Conservation (phyloP, 1,140 invertebrate species). For the Drosophila sechellia region DNA sequence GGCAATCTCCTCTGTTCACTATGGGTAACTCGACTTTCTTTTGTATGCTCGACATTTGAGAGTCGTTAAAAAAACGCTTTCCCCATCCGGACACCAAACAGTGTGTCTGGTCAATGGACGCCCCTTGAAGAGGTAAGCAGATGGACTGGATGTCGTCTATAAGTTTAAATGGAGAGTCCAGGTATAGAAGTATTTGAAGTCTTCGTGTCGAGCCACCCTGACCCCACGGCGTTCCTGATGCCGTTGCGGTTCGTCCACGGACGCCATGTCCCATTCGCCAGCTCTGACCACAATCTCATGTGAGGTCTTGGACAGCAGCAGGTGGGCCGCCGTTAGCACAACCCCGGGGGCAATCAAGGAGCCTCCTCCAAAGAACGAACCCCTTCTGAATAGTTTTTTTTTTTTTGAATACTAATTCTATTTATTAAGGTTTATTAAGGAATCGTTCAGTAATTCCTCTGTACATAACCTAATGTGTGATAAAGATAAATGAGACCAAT, state of each 20-base stretch:
- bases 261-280: slow-evolving; percentile 11
- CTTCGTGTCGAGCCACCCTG: not conserved
- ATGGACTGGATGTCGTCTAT: slow-evolving; percentile 15
- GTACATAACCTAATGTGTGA: no score
- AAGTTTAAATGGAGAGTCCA: not conserved
- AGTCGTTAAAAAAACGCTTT: not conserved
- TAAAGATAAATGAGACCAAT: no score
- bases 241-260: rapidly evolving
- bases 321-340: slow-evolving; percentile 13
- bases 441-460: no score
- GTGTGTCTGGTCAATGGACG: not conserved
- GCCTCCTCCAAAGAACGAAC: not conserved
- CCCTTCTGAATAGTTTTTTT: not conserved
- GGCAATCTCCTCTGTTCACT: slow-evolving; percentile 84
- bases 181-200: not conserved
- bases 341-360: not conserved
- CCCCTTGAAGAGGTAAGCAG: not conserved
- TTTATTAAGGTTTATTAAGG: no score
- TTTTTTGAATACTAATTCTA: no score
- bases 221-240: not conserved
- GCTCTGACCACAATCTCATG: slow-evolving; percentile 10
- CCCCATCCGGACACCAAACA: slow-evolving; percentile 30
- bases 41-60: slow-evolving; percentile 71
- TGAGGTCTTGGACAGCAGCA: not conserved
- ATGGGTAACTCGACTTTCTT: slow-evolving; percentile 87